Evolutionary conservation across 2,113 vertebrate species (phyloP), one percentile per base, ranked within the genome.

Genomic region (Albula goreensis): DNA sequence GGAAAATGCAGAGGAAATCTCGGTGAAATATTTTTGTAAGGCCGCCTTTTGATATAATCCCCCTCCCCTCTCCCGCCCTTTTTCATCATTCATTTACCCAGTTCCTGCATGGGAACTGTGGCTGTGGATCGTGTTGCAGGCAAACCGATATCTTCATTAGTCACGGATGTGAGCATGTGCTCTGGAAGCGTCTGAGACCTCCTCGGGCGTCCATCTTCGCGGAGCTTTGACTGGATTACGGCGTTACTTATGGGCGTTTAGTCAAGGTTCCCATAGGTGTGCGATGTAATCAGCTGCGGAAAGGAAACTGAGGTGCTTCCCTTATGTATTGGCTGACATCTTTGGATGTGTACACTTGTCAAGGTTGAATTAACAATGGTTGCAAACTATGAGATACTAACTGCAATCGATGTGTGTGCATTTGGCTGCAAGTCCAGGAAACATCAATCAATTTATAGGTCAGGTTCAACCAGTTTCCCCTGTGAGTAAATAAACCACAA

Each of bases 91-190:
- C 82, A 84, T 82, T 89, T 60, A 56, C 82, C 60, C 63, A 49
- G 83, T 60, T 83, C 66, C 80, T 56, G 31, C 31, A 41, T 41
- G 49, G n/a, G 78, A 82, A 83, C 84, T 87, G 90, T 92, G 89
- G 91, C 90, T 86, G 87, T 82, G 88, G 92, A 90, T 95, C 89
- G 63, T 86, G 41, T 95, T 95, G 91, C 93, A 60, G 82, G 82
- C 88, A 90, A 86, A 90, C 91, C 91, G 91, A 93, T 92, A 89
- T 89, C 86, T 88, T 83, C 87, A 90, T 95, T 95, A 92, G 94
- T 94, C 94, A 94, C 89, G 93, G 91, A 88, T 86, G 89, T 87
- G 91, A 80, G 50, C 90, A 92, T 93, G 93, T 94, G 92, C 92
- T 93, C 90, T 92, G 89, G 92, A 93, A 92, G 83, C 88, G 89